phyloP scores from a whole-genome alignment of 1,140 invertebrate genomes.

The Cecropterus lyciades region DNA sequence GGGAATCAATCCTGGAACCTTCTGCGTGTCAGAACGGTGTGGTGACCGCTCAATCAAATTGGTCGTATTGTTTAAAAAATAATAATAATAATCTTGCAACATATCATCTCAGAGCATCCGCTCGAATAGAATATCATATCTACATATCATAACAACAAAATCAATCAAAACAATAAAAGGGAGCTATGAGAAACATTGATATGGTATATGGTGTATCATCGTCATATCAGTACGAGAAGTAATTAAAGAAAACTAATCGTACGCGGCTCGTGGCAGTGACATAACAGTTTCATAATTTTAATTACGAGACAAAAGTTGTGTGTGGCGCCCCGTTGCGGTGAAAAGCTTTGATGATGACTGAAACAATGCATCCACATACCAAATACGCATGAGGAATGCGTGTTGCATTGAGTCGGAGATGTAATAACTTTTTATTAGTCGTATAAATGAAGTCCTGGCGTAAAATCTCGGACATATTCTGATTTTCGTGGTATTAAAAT shows the following conservation, averaged over 20 bases:
- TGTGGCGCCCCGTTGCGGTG: constrained; percentile 62
- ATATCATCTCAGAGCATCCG: no score
- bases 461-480: no score
- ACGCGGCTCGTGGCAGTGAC: constrained; percentile 47
- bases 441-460: no score
- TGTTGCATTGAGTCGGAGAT: no score
- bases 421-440: no score
- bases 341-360: constrained; percentile 42
- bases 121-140: neutral
- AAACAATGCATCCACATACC: constrained; percentile 63
- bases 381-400: neutral
- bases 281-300: constrained; percentile 64
- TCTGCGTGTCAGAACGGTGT: no score
- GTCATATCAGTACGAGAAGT: constrained; percentile 15
- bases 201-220: constrained; percentile 37
- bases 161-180: constrained; percentile 27
- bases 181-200: no score
- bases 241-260: constrained; percentile 50
- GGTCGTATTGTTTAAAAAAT: no score
- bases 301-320: constrained; percentile 69
- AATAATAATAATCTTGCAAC: no score
- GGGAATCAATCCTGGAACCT: no score
- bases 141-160: constrained; percentile 1
- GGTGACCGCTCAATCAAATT: no score
- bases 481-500: no score